These are phyloP conservation scores for Peromyscus eremicus DNA, from an alignment of 2,797 vertebrate species.

Conservation along the genomic window DNA sequence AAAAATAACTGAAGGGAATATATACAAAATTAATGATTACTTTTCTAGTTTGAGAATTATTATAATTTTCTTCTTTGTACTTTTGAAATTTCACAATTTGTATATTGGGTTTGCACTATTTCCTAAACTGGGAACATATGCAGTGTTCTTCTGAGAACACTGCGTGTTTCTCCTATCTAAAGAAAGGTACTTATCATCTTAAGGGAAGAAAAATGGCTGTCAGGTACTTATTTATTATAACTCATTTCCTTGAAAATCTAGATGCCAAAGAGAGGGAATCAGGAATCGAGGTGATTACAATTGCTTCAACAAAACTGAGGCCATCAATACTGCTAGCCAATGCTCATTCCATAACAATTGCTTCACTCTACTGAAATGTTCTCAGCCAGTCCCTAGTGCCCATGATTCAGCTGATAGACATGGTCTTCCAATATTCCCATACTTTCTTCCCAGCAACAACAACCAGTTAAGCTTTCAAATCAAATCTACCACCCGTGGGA, in stretches of 20 bases:
- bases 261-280: neutral
- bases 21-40: neutral
- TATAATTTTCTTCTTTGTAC: conserved; percentile 6
- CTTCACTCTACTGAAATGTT: conserved; percentile 62
- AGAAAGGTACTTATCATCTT: neutral
- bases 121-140: neutral
- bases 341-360: conserved; percentile 65
- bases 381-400: conserved; percentile 68
- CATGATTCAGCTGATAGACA: conserved; percentile 71
- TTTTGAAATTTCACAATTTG: conserved; percentile 36
- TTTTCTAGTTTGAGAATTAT: conserved; percentile 16
- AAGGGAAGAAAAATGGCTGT: neutral
- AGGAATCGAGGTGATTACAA: conserved; percentile 43
- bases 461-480: conserved; percentile 45
- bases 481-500: conserved; percentile 58
- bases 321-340: conserved; percentile 43
- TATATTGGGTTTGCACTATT: neutral
- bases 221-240: conserved; percentile 34
- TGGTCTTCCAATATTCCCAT: conserved; percentile 17
- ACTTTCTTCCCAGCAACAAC: conserved; percentile 54
- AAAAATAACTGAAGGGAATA: conserved; percentile 20
- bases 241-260: conserved; percentile 32
- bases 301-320: conserved; percentile 42
- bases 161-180: neutral
- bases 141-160: neutral